phyloP scores from a whole-genome alignment of 2,113 vertebrate genomes.

The Litocranius walleri region DNA sequence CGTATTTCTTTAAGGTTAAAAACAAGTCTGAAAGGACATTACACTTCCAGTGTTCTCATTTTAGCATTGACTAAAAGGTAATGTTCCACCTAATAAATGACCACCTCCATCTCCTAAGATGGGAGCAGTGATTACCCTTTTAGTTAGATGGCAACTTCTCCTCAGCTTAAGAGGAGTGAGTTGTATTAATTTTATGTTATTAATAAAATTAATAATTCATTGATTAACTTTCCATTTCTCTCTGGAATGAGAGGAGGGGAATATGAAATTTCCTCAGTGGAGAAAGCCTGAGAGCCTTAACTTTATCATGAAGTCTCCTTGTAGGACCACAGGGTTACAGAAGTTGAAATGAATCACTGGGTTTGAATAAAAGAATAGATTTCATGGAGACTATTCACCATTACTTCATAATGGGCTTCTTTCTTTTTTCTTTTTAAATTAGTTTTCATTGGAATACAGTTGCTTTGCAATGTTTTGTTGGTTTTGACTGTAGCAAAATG shows the following conservation, averaged over 20 bases:
- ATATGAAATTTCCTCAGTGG: neutral
- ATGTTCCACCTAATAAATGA: neutral
- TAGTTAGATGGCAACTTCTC: constrained; percentile 19
- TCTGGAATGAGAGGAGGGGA: neutral
- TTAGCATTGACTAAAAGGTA: neutral
- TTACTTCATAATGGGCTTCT: constrained; percentile 28
- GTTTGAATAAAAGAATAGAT: constrained; percentile 25
- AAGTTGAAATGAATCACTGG: constrained; percentile 43
- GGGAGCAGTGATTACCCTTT: neutral
- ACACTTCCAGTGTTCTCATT: neutral
- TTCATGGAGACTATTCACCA: constrained; percentile 46
- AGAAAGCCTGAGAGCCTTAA: neutral
- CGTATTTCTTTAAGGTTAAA: neutral
- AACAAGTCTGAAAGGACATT: neutral
- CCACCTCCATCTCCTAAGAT: neutral
- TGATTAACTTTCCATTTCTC: constrained; percentile 39
- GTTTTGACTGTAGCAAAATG: neutral
- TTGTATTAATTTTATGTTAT: constrained; percentile 33
- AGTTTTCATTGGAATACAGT: neutral
- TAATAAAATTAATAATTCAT: constrained; percentile 52
- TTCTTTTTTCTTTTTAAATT: neutral
- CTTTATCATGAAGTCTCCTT: constrained; percentile 54
- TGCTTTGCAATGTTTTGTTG: neutral
- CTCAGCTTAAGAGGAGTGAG: neutral
- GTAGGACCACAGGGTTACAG: constrained; percentile 45